Conservation (phyloP, 2,797 vertebrate genomes). For the Epinephelus awoara region DNA sequence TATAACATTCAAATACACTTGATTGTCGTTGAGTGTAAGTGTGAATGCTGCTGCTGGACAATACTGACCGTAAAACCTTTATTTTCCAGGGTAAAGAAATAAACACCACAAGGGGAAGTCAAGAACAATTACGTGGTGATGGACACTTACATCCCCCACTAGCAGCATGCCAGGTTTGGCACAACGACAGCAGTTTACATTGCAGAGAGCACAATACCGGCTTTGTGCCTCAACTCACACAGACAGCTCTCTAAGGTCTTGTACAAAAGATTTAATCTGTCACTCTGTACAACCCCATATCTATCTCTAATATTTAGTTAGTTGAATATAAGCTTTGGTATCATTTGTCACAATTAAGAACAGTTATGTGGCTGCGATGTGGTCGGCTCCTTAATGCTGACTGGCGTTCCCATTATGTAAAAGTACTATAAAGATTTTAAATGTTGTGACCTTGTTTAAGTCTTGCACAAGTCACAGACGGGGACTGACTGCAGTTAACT, state of each 20-base stretch:
- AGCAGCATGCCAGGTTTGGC: conserved; percentile 69
- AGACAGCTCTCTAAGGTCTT: conserved; percentile 59
- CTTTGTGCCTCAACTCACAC: conserved; percentile 71
- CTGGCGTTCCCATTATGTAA: background rate
- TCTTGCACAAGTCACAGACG: conserved; percentile 57
- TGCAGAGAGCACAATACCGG: conserved; percentile 66
- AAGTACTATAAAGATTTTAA: conserved; percentile 17
- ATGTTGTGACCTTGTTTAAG: conserved; percentile 60
- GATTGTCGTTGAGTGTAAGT: background rate
- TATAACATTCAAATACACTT: conserved; percentile 11
- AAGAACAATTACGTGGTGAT: conserved; percentile 71
- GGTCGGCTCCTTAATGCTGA: background rate
- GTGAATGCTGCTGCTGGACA: conserved; percentile 17
- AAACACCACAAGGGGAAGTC: conserved; percentile 51
- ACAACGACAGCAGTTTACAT: conserved; percentile 64
- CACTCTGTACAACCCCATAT: conserved; percentile 10
- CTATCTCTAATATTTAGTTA: background rate
- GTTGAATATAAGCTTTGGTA: background rate
- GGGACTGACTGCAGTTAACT: conserved; percentile 70
- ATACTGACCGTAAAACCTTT: conserved; percentile 21
- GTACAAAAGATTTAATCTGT: conserved; percentile 47
- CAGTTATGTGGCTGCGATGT: background rate
- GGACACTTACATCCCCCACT: conserved; percentile 64
- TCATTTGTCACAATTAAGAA: background rate
- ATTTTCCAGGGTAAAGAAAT: conserved; percentile 40